Evolutionary conservation across 2,888 invertebrate species (phyloP), one percentile per base, ranked within the genome.

Genomic region (Hoplodrina ambigua): DNA sequence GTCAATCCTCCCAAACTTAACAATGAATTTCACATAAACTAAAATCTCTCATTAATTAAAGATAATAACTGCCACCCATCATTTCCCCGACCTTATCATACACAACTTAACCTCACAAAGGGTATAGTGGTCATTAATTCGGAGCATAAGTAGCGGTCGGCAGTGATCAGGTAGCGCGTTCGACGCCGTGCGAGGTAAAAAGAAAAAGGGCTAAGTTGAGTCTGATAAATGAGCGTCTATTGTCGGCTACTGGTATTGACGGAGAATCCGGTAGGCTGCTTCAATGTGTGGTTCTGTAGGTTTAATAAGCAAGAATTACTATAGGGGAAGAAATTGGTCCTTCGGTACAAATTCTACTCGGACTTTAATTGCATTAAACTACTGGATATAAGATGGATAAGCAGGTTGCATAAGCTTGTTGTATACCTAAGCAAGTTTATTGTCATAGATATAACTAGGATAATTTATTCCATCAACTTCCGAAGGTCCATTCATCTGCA

Each of bases 171-270:
- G 88, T 88, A 88, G 87, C 89, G 69, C 73, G 82, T 86, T 87
- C 84, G 82, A 82, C 72, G 74, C 81, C 77, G 79, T 78, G 63
- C 79, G 49, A 66, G 59, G 70, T 56, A 80, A 81, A 80, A 86
- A 81, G 67, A 83, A 85, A 86, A 83, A 83, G 72, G 66, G 68
- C 66, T 85, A 82, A 84, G 82, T 79, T 77, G 80, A 88, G 83
- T 75, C 88, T 88, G 89, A 88, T 88, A 87, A 87, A 88, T 89
- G 88, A 84, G 69, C 69, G 61, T 75, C 85, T 78, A 86, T 81
- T 85, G 84, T 82, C 85, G 78, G 89, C 89, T 88, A 88, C 88
- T 81, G 88, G 88, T 87, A 82, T 88, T 88, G 85, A 80, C 70
- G 75, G 79, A 37, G 57, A 72, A 30, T 53, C 56, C 79, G 69